Evolutionary conservation across 2,888 invertebrate genomes (phyloP).

Genomic region (Limnephilus lunatus): DNA sequence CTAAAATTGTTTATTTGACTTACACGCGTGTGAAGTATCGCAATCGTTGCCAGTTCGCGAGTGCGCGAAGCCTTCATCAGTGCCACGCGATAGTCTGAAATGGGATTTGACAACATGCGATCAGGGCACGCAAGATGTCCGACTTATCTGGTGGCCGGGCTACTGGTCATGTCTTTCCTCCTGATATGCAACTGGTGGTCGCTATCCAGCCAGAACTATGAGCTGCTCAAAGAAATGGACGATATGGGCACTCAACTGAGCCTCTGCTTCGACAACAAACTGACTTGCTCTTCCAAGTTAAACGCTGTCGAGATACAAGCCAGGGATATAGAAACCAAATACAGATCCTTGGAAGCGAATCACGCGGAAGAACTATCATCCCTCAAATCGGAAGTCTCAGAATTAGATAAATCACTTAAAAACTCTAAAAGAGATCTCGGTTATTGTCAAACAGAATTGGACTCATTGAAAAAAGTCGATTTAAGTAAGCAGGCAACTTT

Average conservation of each 20-base stretch:
- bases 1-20: slow-evolving; percentile 44
- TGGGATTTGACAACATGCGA: slow-evolving; percentile 65
- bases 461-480: slow-evolving; percentile 75
- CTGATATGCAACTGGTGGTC: slow-evolving; percentile 66
- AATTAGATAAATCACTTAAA: slow-evolving; percentile 49
- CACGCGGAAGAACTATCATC: slow-evolving; percentile 49
- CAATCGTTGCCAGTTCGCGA: slow-evolving; percentile 18
- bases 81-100: slow-evolving; percentile 51
- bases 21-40: slow-evolving; percentile 9
- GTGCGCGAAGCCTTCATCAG: neutral
- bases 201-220: slow-evolving; percentile 62
- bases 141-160: slow-evolving; percentile 58
- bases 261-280: slow-evolving; percentile 61
- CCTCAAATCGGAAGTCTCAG: slow-evolving; percentile 55
- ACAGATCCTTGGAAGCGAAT: slow-evolving; percentile 48
- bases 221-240: slow-evolving; percentile 64
- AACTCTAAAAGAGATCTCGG: slow-evolving; percentile 50
- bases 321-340: slow-evolving; percentile 52
- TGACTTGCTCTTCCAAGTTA: slow-evolving; percentile 52
- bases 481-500: slow-evolving; percentile 74
- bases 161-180: slow-evolving; percentile 60
- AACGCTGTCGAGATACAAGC: slow-evolving; percentile 52
- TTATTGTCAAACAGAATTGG: slow-evolving; percentile 73
- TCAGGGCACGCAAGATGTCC: slow-evolving; percentile 62
- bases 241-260: slow-evolving; percentile 62